phyloP scores from a whole-genome alignment of 2,797 vertebrate genomes.

The Pachyuromys duprasi region DNA sequence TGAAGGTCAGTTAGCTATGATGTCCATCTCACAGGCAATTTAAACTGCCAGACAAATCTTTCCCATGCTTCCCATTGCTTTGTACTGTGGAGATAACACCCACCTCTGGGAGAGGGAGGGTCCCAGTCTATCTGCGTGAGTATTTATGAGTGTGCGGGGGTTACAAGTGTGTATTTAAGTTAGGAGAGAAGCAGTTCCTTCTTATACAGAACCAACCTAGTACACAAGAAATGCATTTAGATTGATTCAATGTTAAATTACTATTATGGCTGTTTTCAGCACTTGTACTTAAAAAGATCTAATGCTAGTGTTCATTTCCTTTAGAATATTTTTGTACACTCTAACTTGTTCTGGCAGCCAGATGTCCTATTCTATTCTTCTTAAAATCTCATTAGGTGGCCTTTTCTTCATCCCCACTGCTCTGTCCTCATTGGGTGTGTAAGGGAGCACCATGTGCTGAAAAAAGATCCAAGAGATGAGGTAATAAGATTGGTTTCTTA shows the following conservation, averaged over 20 bases:
- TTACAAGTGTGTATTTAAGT: neutral
- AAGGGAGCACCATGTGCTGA: constrained; percentile 60
- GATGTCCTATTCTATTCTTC: constrained; percentile 73
- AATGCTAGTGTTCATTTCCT: constrained; percentile 71
- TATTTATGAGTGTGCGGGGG: neutral
- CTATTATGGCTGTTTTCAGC: constrained; percentile 60
- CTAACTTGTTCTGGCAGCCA: constrained; percentile 74
- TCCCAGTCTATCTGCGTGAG: neutral
- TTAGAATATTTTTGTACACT: constrained; percentile 59
- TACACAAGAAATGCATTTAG: constrained; percentile 45
- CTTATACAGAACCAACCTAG: constrained; percentile 43
- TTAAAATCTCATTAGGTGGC: constrained; percentile 76
- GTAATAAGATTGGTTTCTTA: constrained; percentile 58
- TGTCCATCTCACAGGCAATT: constrained; percentile 63
- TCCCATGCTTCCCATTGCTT: constrained; percentile 58
- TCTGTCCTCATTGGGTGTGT: constrained; percentile 56
- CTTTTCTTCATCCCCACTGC: constrained; percentile 63
- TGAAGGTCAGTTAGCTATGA: constrained; percentile 63
- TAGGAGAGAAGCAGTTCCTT: constrained; percentile 45
- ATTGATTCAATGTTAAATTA: constrained; percentile 62
- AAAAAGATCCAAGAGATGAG: constrained; percentile 65
- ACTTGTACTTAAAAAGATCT: constrained; percentile 60
- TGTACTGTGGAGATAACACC: constrained; percentile 30
- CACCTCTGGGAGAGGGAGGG: neutral
- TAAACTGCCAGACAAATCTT: constrained; percentile 73